phyloP scores from a whole-genome alignment of 1,140 invertebrate species.

The Chironomus tepperi region DNA sequence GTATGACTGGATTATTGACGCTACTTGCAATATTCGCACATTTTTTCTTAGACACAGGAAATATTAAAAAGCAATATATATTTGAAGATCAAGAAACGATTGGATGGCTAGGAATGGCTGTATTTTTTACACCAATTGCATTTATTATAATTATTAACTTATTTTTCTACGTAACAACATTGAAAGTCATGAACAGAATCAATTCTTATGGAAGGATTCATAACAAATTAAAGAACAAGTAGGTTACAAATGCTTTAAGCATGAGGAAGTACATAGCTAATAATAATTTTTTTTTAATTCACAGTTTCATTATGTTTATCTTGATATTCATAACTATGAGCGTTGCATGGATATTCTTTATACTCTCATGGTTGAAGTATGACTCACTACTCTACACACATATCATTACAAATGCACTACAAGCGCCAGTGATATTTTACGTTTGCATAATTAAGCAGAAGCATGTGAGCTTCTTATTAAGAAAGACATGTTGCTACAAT shows the following conservation, averaged over 20 bases:
- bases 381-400: slow-evolving; percentile 61
- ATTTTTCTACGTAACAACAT: slow-evolving; percentile 67
- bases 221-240: slow-evolving; percentile 74
- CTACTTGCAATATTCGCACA: slow-evolving; percentile 67
- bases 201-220: slow-evolving; percentile 74
- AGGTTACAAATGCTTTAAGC: slow-evolving; percentile 31
- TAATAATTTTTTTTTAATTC: slow-evolving; percentile 34
- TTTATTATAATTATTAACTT: slow-evolving; percentile 67
- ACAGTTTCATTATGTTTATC: slow-evolving; percentile 68
- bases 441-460: slow-evolving; percentile 65
- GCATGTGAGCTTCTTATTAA: slow-evolving; percentile 63
- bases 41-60: slow-evolving; percentile 63
- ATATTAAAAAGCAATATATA: slow-evolving; percentile 42
- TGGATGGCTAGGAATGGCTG: slow-evolving; percentile 65
- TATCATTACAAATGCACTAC: slow-evolving; percentile 61
- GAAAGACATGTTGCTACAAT: slow-evolving; percentile 66
- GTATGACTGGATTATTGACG: slow-evolving; percentile 57
- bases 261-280: slow-evolving; percentile 24
- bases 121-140: slow-evolving; percentile 69
- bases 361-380: slow-evolving; percentile 61
- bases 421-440: slow-evolving; percentile 63
- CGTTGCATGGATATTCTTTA: slow-evolving; percentile 59
- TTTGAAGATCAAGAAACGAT: slow-evolving; percentile 55
- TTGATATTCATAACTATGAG: slow-evolving; percentile 64
- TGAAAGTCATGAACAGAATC: slow-evolving; percentile 67